Evolutionary conservation across 2,888 invertebrate species (phyloP).

Genomic region (Eupelmus urozonus): DNA sequence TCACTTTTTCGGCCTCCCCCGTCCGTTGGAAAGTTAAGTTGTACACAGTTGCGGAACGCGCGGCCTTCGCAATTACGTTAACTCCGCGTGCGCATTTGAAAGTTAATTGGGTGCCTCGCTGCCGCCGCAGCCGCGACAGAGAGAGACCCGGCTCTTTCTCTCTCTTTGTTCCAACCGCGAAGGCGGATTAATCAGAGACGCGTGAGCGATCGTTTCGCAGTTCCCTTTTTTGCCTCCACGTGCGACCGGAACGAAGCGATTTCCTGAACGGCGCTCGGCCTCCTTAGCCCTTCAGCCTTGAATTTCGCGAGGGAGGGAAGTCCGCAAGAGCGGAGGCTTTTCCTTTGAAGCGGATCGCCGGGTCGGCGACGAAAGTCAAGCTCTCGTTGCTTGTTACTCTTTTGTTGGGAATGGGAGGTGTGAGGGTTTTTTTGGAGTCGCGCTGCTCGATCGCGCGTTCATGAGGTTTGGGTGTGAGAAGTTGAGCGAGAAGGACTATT

Average conservation of each 20-base stretch:
- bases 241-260: conserved; percentile 43
- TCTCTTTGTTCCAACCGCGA: conserved; percentile 42
- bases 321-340: conserved; percentile 4
- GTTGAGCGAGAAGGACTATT: no score
- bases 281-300: conserved; percentile 34
- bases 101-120: conserved; percentile 60
- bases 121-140: no score
- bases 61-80: conserved; percentile 55
- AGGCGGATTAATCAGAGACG: conserved; percentile 53
- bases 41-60: conserved; percentile 48
- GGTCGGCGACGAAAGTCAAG: conserved; percentile 20
- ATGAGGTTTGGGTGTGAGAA: no score
- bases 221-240: background rate
- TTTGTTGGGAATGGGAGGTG: no score
- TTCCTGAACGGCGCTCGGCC: conserved; percentile 35
- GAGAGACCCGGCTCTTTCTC: background rate
- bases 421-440: no score
- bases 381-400: background rate
- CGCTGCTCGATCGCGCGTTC: no score
- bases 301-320: conserved; percentile 10
- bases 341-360: conserved; percentile 4
- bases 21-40: conserved; percentile 51
- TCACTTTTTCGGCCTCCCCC: conserved; percentile 38
- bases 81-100: conserved; percentile 51
- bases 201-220: conserved; percentile 8